Base-by-base conservation (phyloP, 2,797 vertebrate species). In the Scomberomorus guttatus region DNA sequence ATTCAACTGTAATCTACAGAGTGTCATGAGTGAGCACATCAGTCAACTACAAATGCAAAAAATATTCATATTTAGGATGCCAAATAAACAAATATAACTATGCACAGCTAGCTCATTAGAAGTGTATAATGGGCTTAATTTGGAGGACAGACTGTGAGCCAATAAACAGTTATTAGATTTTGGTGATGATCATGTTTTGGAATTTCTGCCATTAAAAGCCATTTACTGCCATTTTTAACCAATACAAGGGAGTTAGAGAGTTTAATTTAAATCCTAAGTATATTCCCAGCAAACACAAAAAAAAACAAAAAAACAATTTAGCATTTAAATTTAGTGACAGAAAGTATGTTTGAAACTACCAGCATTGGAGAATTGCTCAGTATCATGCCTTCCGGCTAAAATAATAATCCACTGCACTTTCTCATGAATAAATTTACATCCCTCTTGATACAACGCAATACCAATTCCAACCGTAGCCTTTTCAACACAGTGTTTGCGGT, bases 351-450 rank as follows among this genome's bases (percentile, higher is more conserved):
- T 69, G 54, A 77, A 58, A 86, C 56, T 80, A 79, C 74, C 29
- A 60, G 68, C 9, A 62, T 50, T 37, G 22, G 52, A 54, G 60
- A 74, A 80, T 27, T 69, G 75, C 59, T 64, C 39, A 61, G 78
- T 70, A 80, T 55, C 62, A 54, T 69, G 72, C 79, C 89, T 82
- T 57, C 46, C 8, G 65, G 90, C 83, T 78, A 81, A 82, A 85
- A 87, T 76, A 89, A 88, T 83, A 84, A 83, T 82, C 81, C 64
- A 63, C 39, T 15, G 52, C 75, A 64, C 67, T 86, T 87, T 89
- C 81, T 83, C 87, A 90, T 91, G 87, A 91, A 92, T 91, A 90
- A 82, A 91, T 90, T 89, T 85, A 25, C 87, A 89, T 82, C 37
- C n/a, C 51, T 80, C 76, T 72, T 27, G 66, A 57, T 61, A 32